A percentile compares a stretch with the other conserved stretches of the same genome.
Evolutionary conservation across 92 coral and sea anemone species (phyloP).

Genomic region (Umimayanthus kanabou): DNA sequence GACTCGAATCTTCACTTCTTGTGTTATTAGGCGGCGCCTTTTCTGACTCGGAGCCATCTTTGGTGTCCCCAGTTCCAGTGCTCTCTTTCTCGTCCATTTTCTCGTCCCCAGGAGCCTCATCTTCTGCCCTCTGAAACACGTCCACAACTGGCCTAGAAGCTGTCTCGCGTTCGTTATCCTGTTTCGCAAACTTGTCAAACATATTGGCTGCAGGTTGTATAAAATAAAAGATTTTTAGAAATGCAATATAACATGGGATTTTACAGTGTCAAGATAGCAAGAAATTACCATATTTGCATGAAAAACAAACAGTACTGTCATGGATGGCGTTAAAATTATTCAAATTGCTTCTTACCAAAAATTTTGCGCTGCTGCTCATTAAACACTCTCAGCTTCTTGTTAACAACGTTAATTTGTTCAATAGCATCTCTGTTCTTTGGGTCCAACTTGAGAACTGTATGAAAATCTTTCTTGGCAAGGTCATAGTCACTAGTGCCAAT

Average conservation of each 20-base stretch:
- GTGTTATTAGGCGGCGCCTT: not conserved
- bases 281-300: too few relatives aligned
- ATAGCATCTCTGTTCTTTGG: conserved; percentile 85
- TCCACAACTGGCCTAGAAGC: conserved; percentile 27
- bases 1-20: not conserved
- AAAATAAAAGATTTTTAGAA: not conserved
- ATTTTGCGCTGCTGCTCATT: conserved; percentile 71
- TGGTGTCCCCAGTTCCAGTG: conserved; percentile 21
- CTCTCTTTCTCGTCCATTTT: conserved; percentile 49
- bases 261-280: too few relatives aligned
- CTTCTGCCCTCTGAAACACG: conserved; percentile 64
- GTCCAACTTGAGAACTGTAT: conserved; percentile 70
- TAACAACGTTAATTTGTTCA: conserved; percentile 65
- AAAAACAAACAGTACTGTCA: too few relatives aligned
- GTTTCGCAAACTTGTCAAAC: conserved; percentile 88
- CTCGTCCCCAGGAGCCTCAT: conserved; percentile 57
- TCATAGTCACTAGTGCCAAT: conserved; percentile 77
- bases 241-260: too few relatives aligned
- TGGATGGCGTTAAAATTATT: not conserved
- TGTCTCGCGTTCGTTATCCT: conserved; percentile 51
- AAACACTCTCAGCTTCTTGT: conserved; percentile 64
- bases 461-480: conserved; percentile 70
- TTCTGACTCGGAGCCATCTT: not conserved
- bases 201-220: conserved; percentile 69
- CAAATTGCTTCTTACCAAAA: conserved; percentile 66